Base-by-base conservation (phyloP, 2,888 invertebrate genomes). In the Drosophila longiperda region DNA sequence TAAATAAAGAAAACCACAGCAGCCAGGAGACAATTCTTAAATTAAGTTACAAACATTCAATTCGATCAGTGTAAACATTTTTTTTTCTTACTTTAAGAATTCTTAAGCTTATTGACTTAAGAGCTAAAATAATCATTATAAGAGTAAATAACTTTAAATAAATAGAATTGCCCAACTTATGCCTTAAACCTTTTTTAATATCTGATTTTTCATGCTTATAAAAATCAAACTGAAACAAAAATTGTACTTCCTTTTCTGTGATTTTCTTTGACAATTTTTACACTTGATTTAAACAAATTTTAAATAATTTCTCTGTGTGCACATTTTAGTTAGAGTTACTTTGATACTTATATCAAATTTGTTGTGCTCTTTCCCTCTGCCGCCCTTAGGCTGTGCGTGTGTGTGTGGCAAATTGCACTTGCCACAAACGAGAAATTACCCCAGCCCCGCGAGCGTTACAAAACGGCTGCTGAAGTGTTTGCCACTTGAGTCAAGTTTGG, bases 401-500 rank as follows among this genome's bases (percentile, higher is more conserved):
- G 26, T 55, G 26, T 55, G 55, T 49, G 36, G 55, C 59, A 54
- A 63, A 61, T 75, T 72, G 75, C 88, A 88, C 87, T 85, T 85
- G 85, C 78, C 70, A 45, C 68, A 57, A 52, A 45, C 29, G 55
- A 53, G 57, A 74, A 81, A 57, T 78, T 73, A 62, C 55, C 66
- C 78, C 58, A 50, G 29, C 29, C 48, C 15, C n/a, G 5, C 12
- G 3, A n/a, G 17, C 50, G 2, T 4, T 15, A 17, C 26, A 23
- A 48, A 52, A 52, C 72, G 58, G 66, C 60, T 66, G 80, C 65
- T 68, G 65, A 75, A 87, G 89, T 87, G 90, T 81, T 86, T 86
- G 89, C 89, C 87, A 89, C 86, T 86, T 82, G 68, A 82, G 73
- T 74, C 57, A 69, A 77, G 71, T 71, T 57, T 26, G 61, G 73